phyloP scores from a whole-genome alignment of 2,797 vertebrate species.

The Tokudaia muenninki region DNA sequence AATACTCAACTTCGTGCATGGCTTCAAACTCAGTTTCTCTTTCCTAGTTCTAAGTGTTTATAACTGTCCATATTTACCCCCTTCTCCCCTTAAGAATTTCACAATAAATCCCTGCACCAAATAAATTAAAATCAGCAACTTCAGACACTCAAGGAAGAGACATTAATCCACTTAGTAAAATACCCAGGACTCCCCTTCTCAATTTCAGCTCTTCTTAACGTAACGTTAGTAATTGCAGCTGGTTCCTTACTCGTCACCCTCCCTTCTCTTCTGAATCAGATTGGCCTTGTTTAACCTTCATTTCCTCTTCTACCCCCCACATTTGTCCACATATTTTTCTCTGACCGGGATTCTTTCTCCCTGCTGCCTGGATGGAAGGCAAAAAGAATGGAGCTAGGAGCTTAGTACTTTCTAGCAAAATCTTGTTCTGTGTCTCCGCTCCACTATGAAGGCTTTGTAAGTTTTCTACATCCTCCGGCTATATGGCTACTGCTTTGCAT shows the following conservation, averaged over 20 bases:
- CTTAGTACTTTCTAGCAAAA: constrained; percentile 73
- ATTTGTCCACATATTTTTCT: constrained; percentile 72
- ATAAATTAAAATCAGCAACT: constrained; percentile 82
- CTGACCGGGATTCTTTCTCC: constrained; percentile 63
- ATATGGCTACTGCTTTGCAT: constrained; percentile 59
- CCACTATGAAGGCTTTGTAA: constrained; percentile 65
- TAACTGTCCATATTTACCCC: constrained; percentile 62
- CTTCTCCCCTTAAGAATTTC: constrained; percentile 75
- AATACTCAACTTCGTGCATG: constrained; percentile 45
- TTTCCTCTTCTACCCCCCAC: constrained; percentile 76
- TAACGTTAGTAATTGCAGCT: constrained; percentile 78
- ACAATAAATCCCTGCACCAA: constrained; percentile 79
- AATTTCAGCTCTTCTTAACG: constrained; percentile 71
- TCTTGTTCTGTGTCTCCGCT: constrained; percentile 48
- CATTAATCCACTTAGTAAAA: constrained; percentile 79
- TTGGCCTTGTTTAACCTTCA: constrained; percentile 84
- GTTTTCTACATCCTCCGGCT: constrained; percentile 72
- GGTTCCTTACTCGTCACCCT: constrained; percentile 71
- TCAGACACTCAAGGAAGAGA: constrained; percentile 80
- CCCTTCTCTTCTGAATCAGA: constrained; percentile 73
- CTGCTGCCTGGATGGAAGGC: constrained; percentile 56
- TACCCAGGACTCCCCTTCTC: constrained; percentile 73
- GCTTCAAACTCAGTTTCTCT: constrained; percentile 14
- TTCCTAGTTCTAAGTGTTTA: constrained; percentile 63
- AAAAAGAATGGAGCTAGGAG: constrained; percentile 67